These are phyloP conservation scores for Campoletis sonorensis DNA, from an alignment of 1,140 invertebrate genomes.

Conservation along the genomic window DNA sequence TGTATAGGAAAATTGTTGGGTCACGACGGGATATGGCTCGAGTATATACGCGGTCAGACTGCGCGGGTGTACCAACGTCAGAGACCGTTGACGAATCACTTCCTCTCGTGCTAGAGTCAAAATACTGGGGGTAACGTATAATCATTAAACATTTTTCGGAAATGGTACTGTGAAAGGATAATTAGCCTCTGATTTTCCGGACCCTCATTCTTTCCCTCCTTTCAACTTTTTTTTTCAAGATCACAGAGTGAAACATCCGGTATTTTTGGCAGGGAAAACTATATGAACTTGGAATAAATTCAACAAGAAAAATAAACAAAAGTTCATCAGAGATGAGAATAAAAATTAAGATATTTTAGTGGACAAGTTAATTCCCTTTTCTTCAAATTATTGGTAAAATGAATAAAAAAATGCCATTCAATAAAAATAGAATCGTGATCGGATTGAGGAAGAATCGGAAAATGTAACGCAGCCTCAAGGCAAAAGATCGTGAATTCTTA, in stretches of 20 bases:
- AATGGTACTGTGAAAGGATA: slow-evolving; percentile 28
- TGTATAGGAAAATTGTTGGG: slow-evolving; percentile 11
- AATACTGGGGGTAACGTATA: slow-evolving; percentile 28
- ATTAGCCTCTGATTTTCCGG: slow-evolving; percentile 5
- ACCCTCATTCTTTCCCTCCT: background rate
- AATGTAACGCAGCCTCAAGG: too few species aligned
- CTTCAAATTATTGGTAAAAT: too few species aligned
- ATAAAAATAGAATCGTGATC: too few species aligned
- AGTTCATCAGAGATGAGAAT: too few species aligned
- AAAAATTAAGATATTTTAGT: too few species aligned
- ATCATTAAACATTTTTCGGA: slow-evolving; percentile 24
- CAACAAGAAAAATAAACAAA: background rate
- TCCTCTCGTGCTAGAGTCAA: slow-evolving; percentile 22
- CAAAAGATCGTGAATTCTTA: too few species aligned
- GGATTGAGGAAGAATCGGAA: too few species aligned
- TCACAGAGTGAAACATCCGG: too few species aligned
- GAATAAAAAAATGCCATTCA: too few species aligned
- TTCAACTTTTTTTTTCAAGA: background rate
- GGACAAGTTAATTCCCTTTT: too few species aligned
- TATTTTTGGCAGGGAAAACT: background rate
- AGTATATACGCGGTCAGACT: background rate
- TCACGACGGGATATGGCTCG: background rate
- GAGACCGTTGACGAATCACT: slow-evolving; percentile 34
- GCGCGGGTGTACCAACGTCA: slow-evolving; percentile 11
- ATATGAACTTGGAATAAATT: background rate